Evolutionary conservation across 1,140 invertebrate species (phyloP).

Genomic region (Aleiodes sp.): DNA sequence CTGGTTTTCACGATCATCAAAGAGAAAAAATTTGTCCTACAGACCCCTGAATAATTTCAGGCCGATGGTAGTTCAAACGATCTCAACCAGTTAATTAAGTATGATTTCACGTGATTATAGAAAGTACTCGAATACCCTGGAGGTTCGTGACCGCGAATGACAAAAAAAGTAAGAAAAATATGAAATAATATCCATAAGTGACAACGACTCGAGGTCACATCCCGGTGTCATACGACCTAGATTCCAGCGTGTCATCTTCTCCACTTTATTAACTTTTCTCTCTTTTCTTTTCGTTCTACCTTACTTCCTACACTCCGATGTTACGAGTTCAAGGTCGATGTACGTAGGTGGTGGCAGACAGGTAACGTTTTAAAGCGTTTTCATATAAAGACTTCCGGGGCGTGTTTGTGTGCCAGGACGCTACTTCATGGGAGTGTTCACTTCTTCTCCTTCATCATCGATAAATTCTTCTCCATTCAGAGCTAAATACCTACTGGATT

Average conservation of each 20-base stretch:
- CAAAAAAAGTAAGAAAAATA: not conserved
- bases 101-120: slow-evolving; percentile 35
- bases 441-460: too few species aligned
- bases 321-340: not conserved
- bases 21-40: not conserved
- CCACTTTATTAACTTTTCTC: not conserved
- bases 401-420: not conserved
- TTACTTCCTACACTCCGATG: not conserved
- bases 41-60: not conserved
- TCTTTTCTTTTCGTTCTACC: not conserved
- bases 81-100: slow-evolving; percentile 23
- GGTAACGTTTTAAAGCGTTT: not conserved
- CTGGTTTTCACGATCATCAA: slow-evolving; percentile 3
- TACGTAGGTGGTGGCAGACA: not conserved
- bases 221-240: too few species aligned
- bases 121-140: slow-evolving; percentile 20
- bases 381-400: not conserved
- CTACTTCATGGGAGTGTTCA: slow-evolving; percentile 9
- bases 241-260: too few species aligned
- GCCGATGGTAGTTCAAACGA: not conserved
- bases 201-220: not conserved
- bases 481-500: not conserved
- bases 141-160: not conserved
- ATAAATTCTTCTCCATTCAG: not conserved
- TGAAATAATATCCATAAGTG: not conserved